Base-by-base conservation (phyloP, 2,797 vertebrate species). In the Enteromius anoplus region DNA sequence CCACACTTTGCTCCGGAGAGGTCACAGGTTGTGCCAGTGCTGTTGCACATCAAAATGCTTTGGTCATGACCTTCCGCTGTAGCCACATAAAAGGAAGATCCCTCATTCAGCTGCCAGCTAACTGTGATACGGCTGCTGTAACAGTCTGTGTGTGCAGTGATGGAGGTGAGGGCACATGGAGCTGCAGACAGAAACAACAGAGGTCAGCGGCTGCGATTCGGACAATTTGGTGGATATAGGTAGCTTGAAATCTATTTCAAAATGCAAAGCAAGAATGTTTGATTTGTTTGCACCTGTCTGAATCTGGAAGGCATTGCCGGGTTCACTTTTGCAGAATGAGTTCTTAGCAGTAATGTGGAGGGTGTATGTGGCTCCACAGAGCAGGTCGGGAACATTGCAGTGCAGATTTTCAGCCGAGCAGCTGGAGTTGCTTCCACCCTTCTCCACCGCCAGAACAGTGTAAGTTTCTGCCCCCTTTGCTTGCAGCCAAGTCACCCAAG, bases 301-400 rank as follows among this genome's bases (percentile, higher is more conserved):
- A 0, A 95, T 87, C 45, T 91, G 72, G 78, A 94, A 91, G 86
- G 81, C 86, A 65, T 34, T 66, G 85, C 89, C 93, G 17, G 87
- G 40, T 26, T 68, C 70, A n/a, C 91, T 94, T 60, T 11, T 0
- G 88, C 95, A 96, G 86, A 89, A 26, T 2, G 88, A 21, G 85
- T 94, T 94, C 40, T 80, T 0, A 0, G 93, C 93, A 1, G 75
- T 91, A 78, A 95, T 75, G 0, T 85, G 11, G 80, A 95, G 89
- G 82, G 85, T 91, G 90, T 95, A 95, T 1, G 64, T 65, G 1
- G 87, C 90, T 64, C 92, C 94, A 72, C 95, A 96, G 5, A 88
- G 84, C 75, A 95, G 90, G 79, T 92, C 91, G 1, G 89, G 86
- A 11, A 95, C 85, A 0, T 81, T 88, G 68, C 94, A 95, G 80